Conservation (phyloP, 2,888 invertebrate genomes). For the Seira sanloemensis region DNA sequence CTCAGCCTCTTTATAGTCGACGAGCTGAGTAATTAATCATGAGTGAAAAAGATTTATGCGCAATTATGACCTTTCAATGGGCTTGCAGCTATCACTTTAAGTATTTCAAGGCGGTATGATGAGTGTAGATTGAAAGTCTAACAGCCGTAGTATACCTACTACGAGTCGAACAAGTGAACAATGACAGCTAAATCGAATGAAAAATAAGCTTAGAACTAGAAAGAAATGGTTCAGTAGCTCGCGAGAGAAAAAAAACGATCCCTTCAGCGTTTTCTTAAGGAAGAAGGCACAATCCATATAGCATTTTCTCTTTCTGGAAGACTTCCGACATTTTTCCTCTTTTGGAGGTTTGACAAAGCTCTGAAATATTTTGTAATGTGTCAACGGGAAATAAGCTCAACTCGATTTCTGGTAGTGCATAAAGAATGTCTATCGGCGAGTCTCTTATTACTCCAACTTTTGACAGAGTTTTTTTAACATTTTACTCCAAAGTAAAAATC, state of each 20-base stretch:
- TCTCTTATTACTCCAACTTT: background rate
- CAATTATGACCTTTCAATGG: background rate
- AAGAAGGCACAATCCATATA: background rate
- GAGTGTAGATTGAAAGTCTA: too few relatives aligned
- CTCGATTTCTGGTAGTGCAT: background rate
- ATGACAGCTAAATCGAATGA: conserved; percentile 12
- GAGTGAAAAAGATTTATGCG: background rate
- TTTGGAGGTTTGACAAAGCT: background rate
- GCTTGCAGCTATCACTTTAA: background rate
- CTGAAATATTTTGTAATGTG: background rate
- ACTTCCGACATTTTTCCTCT: background rate
- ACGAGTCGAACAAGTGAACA: background rate
- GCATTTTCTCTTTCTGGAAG: background rate
- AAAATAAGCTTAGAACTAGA: background rate
- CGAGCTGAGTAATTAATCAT: background rate
- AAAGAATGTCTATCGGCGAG: conserved; percentile 4
- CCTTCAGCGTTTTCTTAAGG: conserved; percentile 42
- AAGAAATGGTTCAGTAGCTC: conserved; percentile 8
- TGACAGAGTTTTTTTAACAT: too few relatives aligned
- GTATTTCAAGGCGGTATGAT: background rate
- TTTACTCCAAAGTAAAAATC: too few relatives aligned
- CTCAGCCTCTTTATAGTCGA: background rate
- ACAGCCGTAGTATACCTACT: background rate
- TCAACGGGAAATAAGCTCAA: background rate
- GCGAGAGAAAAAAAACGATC: conserved; percentile 29